Evolutionary conservation across 2,797 vertebrate genomes (phyloP).

Genomic region (Chelon labrosus): DNA sequence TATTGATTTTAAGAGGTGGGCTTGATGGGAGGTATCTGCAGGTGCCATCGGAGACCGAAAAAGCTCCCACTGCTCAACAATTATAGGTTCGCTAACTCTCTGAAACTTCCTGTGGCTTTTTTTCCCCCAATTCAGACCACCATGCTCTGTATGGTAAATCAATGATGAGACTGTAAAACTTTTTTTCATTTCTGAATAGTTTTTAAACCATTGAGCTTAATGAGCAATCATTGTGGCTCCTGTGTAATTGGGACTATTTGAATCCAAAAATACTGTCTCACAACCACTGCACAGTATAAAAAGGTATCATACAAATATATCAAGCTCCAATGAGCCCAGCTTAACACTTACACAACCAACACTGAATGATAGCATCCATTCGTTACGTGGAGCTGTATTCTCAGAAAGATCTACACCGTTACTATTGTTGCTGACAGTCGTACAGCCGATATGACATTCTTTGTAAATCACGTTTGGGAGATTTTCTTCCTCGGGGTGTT

Average conservation of each 20-base stretch:
- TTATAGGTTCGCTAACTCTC: conserved; percentile 50
- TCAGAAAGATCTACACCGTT: neutral
- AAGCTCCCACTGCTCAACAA: conserved; percentile 59
- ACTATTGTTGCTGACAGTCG: conserved; percentile 1
- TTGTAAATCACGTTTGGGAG: conserved; percentile 34
- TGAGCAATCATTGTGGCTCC: conserved; percentile 14
- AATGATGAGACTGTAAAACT: conserved; percentile 32
- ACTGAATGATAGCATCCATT: neutral
- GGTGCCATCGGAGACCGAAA: conserved; percentile 51
- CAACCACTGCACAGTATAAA: conserved; percentile 1
- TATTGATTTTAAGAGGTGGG: conserved; percentile 69
- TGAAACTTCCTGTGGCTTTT: conserved; percentile 31
- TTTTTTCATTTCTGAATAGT: neutral
- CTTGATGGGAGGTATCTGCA: conserved; percentile 48
- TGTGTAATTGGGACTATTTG: conserved; percentile 16
- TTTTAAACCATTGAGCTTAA: conserved; percentile 33
- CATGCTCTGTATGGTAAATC: conserved; percentile 32
- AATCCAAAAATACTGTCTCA: neutral
- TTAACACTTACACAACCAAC: neutral
- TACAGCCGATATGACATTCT: conserved; percentile 9
- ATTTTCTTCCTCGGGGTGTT: conserved; percentile 36
- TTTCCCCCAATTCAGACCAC: neutral
- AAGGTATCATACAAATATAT: neutral
- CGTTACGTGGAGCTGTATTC: neutral
- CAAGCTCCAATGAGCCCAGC: conserved; percentile 4